A percentile compares a stretch with the other conserved stretches of the same genome.
Evolutionary conservation across 2,113 vertebrate species (phyloP).

Genomic region (Maccullochella peelii): DNA sequence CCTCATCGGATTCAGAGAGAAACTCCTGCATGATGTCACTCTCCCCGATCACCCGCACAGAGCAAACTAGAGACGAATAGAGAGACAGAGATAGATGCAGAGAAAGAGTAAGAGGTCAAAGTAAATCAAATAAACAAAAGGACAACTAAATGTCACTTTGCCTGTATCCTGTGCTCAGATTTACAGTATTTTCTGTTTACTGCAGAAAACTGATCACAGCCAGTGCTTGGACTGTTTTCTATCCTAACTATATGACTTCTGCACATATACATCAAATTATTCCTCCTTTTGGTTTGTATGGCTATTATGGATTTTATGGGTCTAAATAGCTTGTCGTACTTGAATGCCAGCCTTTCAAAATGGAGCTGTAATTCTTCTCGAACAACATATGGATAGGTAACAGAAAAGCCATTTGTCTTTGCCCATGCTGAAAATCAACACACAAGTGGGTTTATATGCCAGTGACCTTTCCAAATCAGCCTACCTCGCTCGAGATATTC

Average conservation of each 20-base stretch:
- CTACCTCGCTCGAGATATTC: conserved; percentile 95
- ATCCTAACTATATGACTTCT: background rate
- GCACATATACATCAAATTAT: background rate
- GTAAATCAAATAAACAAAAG: conserved; percentile 42
- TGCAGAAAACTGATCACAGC: background rate
- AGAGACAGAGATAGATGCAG: conserved; percentile 20
- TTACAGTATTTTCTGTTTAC: background rate
- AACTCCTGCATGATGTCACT: conserved; percentile 99
- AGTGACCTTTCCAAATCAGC: conserved; percentile 9
- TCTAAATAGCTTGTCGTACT: background rate
- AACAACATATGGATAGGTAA: background rate
- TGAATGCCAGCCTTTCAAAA: background rate
- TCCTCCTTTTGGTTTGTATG: background rate
- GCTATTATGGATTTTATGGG: background rate
- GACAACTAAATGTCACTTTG: conserved; percentile 13
- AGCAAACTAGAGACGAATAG: conserved; percentile 87
- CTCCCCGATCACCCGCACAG: conserved; percentile 95
- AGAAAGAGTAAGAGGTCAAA: background rate
- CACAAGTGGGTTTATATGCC: background rate
- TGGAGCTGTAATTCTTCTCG: background rate
- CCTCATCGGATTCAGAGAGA: conserved; percentile 97
- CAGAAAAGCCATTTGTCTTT: background rate
- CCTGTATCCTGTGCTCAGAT: conserved; percentile 15
- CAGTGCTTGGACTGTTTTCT: background rate
- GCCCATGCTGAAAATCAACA: background rate